These are phyloP conservation scores for Apogon talboti DNA, from an alignment of 2,797 vertebrate genomes.

Conservation along the genomic window DNA sequence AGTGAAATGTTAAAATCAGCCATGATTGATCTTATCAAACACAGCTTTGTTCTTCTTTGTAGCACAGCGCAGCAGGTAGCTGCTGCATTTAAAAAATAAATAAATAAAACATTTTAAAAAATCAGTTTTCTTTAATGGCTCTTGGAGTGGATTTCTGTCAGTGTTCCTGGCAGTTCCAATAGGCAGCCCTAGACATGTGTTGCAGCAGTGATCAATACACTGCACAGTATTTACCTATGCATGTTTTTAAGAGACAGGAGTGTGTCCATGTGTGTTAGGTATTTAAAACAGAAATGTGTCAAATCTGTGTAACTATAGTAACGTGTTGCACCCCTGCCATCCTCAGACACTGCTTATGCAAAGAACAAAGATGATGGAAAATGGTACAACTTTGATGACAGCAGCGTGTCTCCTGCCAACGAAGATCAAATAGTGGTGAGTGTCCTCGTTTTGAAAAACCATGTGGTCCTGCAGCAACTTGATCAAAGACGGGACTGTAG, in stretches of 20 bases:
- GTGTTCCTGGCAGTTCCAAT: background rate
- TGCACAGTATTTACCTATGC: too few species aligned
- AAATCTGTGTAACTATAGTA: background rate
- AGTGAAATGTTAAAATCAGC: slow-evolving; percentile 5
- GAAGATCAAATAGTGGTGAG: slow-evolving; percentile 99
- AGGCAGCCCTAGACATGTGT: background rate
- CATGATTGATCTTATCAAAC: background rate
- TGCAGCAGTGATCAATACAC: background rate
- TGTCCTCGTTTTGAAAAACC: slow-evolving; percentile 49
- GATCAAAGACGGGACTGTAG: slow-evolving; percentile 15
- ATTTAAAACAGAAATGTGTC: too few species aligned
- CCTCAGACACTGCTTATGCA: slow-evolving; percentile 94
- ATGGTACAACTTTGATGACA: slow-evolving; percentile 99
- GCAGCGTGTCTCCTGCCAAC: slow-evolving; percentile 92
- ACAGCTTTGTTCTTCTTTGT: slow-evolving; percentile 2
- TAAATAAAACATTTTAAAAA: too few species aligned
- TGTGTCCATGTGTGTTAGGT: too few species aligned
- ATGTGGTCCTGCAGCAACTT: background rate
- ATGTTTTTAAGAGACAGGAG: too few species aligned
- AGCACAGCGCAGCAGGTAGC: background rate
- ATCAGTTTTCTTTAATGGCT: background rate
- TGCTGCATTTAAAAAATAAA: background rate
- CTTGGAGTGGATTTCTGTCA: background rate
- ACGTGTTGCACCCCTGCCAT: background rate
- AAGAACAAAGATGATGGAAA: slow-evolving; percentile 96